Base-by-base conservation (phyloP, 2,888 invertebrate species). In the Galerucella calmariensis region DNA sequence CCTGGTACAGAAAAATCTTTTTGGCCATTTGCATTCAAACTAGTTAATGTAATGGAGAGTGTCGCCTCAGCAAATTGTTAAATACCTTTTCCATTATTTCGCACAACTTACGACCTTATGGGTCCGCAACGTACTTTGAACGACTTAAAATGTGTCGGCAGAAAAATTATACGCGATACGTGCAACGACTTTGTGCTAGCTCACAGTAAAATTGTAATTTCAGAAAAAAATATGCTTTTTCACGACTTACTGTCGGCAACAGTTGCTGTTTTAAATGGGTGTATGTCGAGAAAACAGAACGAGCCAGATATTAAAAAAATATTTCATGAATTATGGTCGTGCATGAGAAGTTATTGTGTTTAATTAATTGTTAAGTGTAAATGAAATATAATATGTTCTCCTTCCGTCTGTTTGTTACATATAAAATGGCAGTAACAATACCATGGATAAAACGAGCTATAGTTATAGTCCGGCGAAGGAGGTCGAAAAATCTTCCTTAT, bases 91-190 rank as follows among this genome's bases (percentile, higher is more conserved):
- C 53, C 53, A 53, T 53, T 53, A 53, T 53, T 53, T 53, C 53
- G 53, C 53, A n/a, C n/a, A 53, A 3, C 53, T 53, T 53, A 53
- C 53, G 53, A 53, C 53, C 53, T 53, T 53, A 53, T 53, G 53
- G 53, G 53, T 53, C 53, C 16, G 53, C 53, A 53, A 53, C 53
- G 53, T 53, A 53, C 53, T 53, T 53, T 53, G 53, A 53, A 53
- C 53, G 8, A 53, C 53, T 53, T 16, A 3, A 53, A 53, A 53
- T 14, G 53, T 8, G 53, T 53, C 53, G 53, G 5, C 53, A 8
- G 53, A 53, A 53, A 53, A 53, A 53, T 48, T 48, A 48, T 53
- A 53, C 5, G 53, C n/a, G 53, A 53, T 53, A 53, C 53, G 53
- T 53, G 53, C 53, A 48, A 48, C 48, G 48, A 14, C 48, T 48